phyloP scores from a whole-genome alignment of 1,140 invertebrate species.

The Pararge aegeria region DNA sequence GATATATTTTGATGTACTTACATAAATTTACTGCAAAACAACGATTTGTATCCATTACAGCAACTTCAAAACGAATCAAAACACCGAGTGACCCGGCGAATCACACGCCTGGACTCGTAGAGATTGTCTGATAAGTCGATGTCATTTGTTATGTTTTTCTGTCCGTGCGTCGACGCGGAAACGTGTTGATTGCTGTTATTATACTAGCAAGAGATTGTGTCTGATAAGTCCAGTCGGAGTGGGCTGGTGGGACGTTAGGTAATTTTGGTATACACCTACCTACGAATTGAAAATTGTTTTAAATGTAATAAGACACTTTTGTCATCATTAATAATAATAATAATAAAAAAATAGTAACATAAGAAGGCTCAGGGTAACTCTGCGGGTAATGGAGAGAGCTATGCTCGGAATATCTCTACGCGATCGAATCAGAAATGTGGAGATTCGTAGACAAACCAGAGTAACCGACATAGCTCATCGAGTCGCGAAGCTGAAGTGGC shows the following conservation, averaged over 20 bases:
- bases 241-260: background rate
- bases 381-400: too few species aligned
- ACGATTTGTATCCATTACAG: background rate
- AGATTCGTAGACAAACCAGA: too few species aligned
- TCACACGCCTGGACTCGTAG: background rate
- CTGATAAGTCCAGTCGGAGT: slow-evolving; percentile 28
- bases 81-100: slow-evolving; percentile 5
- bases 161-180: slow-evolving; percentile 53
- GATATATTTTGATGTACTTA: too few species aligned
- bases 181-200: slow-evolving; percentile 55
- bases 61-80: background rate
- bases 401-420: too few species aligned
- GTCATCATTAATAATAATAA: too few species aligned
- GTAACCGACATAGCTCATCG: too few species aligned
- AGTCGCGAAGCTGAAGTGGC: too few species aligned
- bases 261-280: background rate
- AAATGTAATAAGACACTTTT: too few species aligned
- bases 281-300: background rate
- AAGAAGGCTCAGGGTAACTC: too few species aligned
- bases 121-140: slow-evolving; percentile 38
- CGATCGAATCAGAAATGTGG: too few species aligned
- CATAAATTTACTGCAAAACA: too few species aligned
- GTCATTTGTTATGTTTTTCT: slow-evolving; percentile 58
- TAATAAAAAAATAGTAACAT: too few species aligned
- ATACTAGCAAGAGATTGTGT: slow-evolving; percentile 48